Percentiles rank a stretch among this genome's conserved stretches.
These are phyloP conservation scores for Alloplasta piceator DNA, from an alignment of 2,888 invertebrate species.

Conservation along the genomic window DNA sequence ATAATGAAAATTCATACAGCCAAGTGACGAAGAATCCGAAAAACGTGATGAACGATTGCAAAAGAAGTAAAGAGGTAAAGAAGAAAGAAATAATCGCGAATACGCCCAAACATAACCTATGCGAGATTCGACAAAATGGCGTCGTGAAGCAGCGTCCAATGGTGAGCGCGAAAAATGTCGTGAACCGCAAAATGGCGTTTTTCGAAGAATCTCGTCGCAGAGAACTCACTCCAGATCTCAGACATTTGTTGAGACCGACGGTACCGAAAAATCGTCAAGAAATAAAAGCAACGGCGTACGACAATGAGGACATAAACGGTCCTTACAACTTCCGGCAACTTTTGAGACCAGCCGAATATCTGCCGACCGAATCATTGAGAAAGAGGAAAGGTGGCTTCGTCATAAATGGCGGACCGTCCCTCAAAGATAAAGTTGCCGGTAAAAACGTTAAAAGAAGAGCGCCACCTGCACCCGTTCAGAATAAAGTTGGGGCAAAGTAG, in stretches of 20 bases:
- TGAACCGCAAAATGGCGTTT: constrained; percentile 62
- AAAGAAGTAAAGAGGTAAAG: constrained; percentile 5
- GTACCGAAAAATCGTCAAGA: constrained; percentile 70
- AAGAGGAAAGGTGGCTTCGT: constrained; percentile 85
- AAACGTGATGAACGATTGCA: constrained; percentile 25
- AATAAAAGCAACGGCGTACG: constrained; percentile 75
- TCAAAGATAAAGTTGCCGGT: constrained; percentile 74
- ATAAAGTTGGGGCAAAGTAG: constrained; percentile 60
- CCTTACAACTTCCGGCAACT: constrained; percentile 89
- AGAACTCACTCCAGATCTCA: constrained; percentile 71
- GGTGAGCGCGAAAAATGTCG: constrained; percentile 58
- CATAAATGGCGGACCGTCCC: constrained; percentile 68
- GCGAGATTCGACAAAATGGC: constrained; percentile 54
- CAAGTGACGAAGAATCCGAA: constrained; percentile 25
- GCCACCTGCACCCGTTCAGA: constrained; percentile 76
- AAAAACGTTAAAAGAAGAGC: constrained; percentile 79
- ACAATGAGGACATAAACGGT: constrained; percentile 86
- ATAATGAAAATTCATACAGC: constrained; percentile 10
- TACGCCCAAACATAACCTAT: constrained; percentile 42
- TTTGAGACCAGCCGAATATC: constrained; percentile 86
- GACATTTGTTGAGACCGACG: constrained; percentile 75
- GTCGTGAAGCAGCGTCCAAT: constrained; percentile 54
- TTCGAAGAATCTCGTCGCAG: constrained; percentile 60
- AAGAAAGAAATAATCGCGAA: constrained; percentile 17
- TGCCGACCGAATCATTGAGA: constrained; percentile 88